Percentiles rank a stretch among this genome's conserved stretches.
Evolutionary conservation across 1,140 invertebrate species (phyloP).

Genomic region (Heterodera schachtii): DNA sequence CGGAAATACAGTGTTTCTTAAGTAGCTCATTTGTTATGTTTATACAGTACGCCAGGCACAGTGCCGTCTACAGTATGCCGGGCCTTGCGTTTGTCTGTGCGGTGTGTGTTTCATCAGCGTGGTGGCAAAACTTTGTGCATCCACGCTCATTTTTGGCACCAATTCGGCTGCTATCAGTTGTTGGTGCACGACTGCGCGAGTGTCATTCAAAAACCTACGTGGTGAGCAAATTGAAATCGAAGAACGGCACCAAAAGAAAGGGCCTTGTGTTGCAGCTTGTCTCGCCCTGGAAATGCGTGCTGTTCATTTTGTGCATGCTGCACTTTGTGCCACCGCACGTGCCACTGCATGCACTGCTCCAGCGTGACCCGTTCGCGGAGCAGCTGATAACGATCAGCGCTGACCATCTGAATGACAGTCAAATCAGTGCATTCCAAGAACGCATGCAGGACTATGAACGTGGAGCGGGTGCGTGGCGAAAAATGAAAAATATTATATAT

Average conservation of each 20-base stretch:
- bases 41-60: background rate
- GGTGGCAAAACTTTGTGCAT: conserved; percentile 65
- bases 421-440: conserved; percentile 54
- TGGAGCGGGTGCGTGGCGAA: conserved; percentile 19
- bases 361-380: conserved; percentile 61
- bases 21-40: too few species aligned
- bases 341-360: conserved; percentile 45
- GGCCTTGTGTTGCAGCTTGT: conserved; percentile 29
- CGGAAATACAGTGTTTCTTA: too few species aligned
- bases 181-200: conserved; percentile 51
- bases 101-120: conserved; percentile 55
- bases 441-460: conserved; percentile 57
- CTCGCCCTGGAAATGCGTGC: conserved; percentile 57
- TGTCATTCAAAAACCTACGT: conserved; percentile 58
- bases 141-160: conserved; percentile 59
- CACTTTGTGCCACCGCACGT: conserved; percentile 25
- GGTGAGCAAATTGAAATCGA: background rate
- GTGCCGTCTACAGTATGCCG: conserved; percentile 3
- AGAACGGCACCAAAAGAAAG: background rate
- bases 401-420: conserved; percentile 56
- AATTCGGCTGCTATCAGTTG: conserved; percentile 49
- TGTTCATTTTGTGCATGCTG: conserved; percentile 28
- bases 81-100: conserved; percentile 49
- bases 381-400: conserved; percentile 64
- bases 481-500: background rate